Percentiles rank a stretch among this genome's conserved stretches.
Conservation (phyloP, 2,113 vertebrate species). For the Pseudopodoces humilis region DNA sequence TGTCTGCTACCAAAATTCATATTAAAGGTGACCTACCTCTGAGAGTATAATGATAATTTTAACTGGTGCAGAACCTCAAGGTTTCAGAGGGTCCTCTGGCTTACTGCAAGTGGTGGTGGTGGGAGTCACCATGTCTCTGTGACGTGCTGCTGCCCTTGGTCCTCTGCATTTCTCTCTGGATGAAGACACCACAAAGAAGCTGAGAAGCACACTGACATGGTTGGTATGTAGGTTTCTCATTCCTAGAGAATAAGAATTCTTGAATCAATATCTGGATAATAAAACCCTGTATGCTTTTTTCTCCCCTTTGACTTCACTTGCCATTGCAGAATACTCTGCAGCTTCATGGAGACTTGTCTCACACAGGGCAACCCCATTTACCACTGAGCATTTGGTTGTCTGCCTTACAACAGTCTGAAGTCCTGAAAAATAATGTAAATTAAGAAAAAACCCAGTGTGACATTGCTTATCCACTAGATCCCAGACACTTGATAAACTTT, state of each 20-base stretch:
- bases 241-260: not conserved
- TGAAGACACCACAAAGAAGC: accelerated
- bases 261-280: not conserved
- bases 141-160: not conserved
- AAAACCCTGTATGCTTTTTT: not conserved
- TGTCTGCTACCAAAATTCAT: not conserved
- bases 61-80: not conserved
- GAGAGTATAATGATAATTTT: not conserved
- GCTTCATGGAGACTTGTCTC: not conserved
- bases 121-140: accelerated
- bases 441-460: accelerated
- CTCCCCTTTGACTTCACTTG: not conserved
- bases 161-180: not conserved
- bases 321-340: not conserved
- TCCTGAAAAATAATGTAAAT: not conserved
- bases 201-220: not conserved
- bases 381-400: not conserved
- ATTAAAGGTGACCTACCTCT: not conserved
- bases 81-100: not conserved
- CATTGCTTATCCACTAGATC: not conserved
- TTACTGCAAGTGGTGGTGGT: not conserved
- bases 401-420: not conserved
- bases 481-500: not conserved
- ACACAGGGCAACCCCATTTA: not conserved
- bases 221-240: not conserved